Evolutionary conservation across 2,113 vertebrate species (phyloP), one percentile per base, ranked within the genome.

Genomic region (Plectropomus leopardus): DNA sequence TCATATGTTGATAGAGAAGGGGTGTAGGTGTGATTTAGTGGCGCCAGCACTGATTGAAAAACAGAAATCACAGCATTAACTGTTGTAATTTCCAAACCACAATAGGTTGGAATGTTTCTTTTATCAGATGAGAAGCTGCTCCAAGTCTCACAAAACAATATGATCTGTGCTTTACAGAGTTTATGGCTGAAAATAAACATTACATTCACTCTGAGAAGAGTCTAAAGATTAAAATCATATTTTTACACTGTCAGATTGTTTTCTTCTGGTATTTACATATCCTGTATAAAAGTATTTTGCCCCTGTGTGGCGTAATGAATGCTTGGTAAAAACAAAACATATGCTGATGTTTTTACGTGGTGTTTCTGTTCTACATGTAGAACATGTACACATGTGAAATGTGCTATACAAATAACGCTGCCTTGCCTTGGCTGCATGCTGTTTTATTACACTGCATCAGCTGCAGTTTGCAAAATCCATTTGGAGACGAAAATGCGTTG

Each of bases 81-180:
- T 72, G 72, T 67, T 76, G 44, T 65, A 58, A 64, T 59, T 71
- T 40, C 47, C 36, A 71, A 66, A 72, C 83, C 83, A 76, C 83
- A 80, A 66, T 48, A 66, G 28, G 17, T 59, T 66, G 66, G 58
- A 75, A 72, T 72, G 67, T 76, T 72, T 79, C 77, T 76, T 76
- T 63, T 81, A 57, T 81, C 61, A 28, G n/a, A 59, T 13, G 16
- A 7, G 64, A 40, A 48, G 54, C 48, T 17, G 24, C 6, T 78
- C 55, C 55, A 76, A 55, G 19, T 61, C 30, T 44, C 11, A 23
- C 45, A 72, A 26, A 80, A 63, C 73, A 67, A 65, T 80, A 59
- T 24, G 6, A 58, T 32, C 69, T 10, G 53, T 48, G 40, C 36
- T 71, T 64, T 17, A 57, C 50, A 64, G 36, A 36, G 26, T 79